phyloP scores from a whole-genome alignment of 2,113 vertebrate species.

The Zootoca vivipara region DNA sequence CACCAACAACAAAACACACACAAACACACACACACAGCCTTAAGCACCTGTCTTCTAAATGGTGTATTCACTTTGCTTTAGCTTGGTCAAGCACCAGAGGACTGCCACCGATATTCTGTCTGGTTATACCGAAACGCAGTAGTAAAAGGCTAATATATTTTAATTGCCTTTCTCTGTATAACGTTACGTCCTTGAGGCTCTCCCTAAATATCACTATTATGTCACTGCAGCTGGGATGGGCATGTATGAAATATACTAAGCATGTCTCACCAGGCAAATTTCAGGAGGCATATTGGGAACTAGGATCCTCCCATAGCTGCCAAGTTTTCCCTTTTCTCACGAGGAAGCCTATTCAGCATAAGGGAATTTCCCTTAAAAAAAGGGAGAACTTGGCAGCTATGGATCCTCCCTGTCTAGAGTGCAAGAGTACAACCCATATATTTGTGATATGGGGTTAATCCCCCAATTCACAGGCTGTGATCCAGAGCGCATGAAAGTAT shows the following conservation, averaged over 20 bases:
- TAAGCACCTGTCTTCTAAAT: neutral
- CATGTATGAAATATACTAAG: neutral
- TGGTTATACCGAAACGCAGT: neutral
- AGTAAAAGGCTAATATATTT: constrained; percentile 2
- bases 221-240: neutral
- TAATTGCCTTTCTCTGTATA: neutral
- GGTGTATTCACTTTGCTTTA: neutral
- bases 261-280: constrained; percentile 5
- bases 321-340: too few relatives aligned
- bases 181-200: constrained; percentile 4
- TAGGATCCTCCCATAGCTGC: constrained; percentile 19
- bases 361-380: too few relatives aligned
- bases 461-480: neutral
- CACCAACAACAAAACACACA: neutral
- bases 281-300: neutral
- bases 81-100: neutral
- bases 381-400: too few relatives aligned
- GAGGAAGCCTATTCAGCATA: too few relatives aligned
- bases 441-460: neutral
- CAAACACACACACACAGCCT: neutral
- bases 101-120: neutral
- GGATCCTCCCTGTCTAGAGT: constrained; percentile 14
- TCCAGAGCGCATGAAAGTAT: neutral
- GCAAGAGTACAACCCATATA: neutral
- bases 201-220: constrained; percentile 8